A percentile compares a stretch with the other conserved stretches of the same genome.
These are phyloP conservation scores for Callimorpha dominula DNA, from an alignment of 2,888 invertebrate genomes.

Conservation along the genomic window DNA sequence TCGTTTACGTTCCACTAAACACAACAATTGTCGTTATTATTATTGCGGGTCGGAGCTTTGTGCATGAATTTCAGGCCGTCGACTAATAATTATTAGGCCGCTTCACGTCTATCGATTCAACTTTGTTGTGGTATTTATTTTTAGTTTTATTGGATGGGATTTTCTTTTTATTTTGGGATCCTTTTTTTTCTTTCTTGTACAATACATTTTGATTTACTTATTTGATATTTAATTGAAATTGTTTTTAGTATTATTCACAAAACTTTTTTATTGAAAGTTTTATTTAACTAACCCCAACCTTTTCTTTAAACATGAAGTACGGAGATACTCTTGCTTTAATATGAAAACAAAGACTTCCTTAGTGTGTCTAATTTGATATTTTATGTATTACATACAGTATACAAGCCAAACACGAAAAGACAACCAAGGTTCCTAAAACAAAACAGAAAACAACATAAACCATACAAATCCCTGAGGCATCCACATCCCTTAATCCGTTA, in stretches of 20 bases:
- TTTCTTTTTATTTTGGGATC: slow-evolving; percentile 18
- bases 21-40: slow-evolving; percentile 87
- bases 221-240: background rate
- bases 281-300: background rate
- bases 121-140: slow-evolving; percentile 80
- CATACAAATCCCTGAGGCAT: slow-evolving; percentile 65
- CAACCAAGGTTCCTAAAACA: background rate
- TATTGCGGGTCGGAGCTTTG: slow-evolving; percentile 86
- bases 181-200: background rate
- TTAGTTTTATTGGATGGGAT: slow-evolving; percentile 50
- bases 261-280: background rate
- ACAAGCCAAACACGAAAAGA: background rate
- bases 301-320: background rate
- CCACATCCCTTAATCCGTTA: slow-evolving; percentile 74
- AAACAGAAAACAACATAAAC: slow-evolving; percentile 42
- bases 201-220: background rate
- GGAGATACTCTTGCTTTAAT: background rate
- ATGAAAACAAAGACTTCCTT: background rate
- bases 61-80: slow-evolving; percentile 86
- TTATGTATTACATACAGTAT: background rate
- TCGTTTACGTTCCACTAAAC: slow-evolving; percentile 86
- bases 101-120: slow-evolving; percentile 79
- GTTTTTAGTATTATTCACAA: background rate
- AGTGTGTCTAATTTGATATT: background rate
- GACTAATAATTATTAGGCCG: slow-evolving; percentile 85